Base-by-base conservation (phyloP, 2,888 invertebrate genomes). In the Dryococelus australis region DNA sequence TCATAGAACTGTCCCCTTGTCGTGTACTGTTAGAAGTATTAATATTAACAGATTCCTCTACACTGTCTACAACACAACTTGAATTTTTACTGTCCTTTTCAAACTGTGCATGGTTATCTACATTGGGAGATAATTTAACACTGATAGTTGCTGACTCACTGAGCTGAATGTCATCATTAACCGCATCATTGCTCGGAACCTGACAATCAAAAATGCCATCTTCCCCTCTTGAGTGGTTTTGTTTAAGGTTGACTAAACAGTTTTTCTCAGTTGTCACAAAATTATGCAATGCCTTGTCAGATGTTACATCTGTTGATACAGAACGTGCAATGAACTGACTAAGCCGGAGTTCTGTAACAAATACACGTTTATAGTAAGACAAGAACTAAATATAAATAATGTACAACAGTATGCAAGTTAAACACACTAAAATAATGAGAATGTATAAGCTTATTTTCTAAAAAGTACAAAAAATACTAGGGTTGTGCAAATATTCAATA, bases 321-420 rank as follows among this genome's bases (percentile, higher is more conserved):
- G 47, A 24, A 24, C 12, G n/a, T 20, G 65, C 65, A n/a, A 65
- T 65, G 16, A 65, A 65, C 65, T 65, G 65, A 65, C 65, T 65
- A 10, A 65, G 65, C 65, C 65, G 65, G 65, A 65, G 65, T 65
- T 65, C 65, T 65, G 65, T n/a, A 65, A 65, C 47, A 47, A 65
- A 65, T 1, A 20, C 10, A 65, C 20, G 4, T 65, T 65, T 65
- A 65, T 8, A 47, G 47, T 13, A 16, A 47, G 47, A 16, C 47
- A 16, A 47, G 16, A 47, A 47, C 47, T 47, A 35, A 35, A 35
- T 35, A 35, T 35, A 35, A 35, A 35, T 35, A 4, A 35, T 4
- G 4, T 35, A 35, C 35, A 35, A 35, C 35, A 35, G 35, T 35
- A 35, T 35, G 35, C 35, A 35, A 4, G 35, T 35, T 35, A 35